phyloP scores from a whole-genome alignment of 1,140 invertebrate species.

The Euborellia annulipes region DNA sequence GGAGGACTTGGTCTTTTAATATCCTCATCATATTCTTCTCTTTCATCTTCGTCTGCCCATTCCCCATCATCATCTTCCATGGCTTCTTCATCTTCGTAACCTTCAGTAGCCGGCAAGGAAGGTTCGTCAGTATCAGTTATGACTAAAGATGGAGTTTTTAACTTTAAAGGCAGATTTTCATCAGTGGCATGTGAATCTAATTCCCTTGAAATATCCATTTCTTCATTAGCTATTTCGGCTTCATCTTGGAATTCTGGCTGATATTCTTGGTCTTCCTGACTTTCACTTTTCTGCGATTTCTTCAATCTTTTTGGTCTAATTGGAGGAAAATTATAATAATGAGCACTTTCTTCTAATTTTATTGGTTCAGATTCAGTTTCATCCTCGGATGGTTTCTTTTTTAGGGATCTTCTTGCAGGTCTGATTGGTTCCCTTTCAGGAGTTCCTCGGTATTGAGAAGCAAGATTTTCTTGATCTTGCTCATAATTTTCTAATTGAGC shows the following conservation, averaged over 20 bases:
- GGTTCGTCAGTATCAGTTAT: constrained; percentile 17
- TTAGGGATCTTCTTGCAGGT: constrained; percentile 20
- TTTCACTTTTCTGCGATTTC: constrained; percentile 15
- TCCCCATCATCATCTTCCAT: constrained; percentile 26
- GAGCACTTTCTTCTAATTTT: constrained; percentile 13
- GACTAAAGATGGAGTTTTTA: constrained; percentile 7
- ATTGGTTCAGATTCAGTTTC: constrained; percentile 15
- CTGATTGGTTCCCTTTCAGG: constrained; percentile 13
- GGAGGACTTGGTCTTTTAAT: constrained; percentile 20
- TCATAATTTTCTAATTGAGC: constrained; percentile 33
- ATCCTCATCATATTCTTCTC: constrained; percentile 29
- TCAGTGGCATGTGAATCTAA: constrained; percentile 2
- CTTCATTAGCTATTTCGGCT: constrained; percentile 10
- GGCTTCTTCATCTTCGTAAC: constrained; percentile 28
- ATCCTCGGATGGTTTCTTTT: constrained; percentile 18
- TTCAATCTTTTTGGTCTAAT: constrained; percentile 22
- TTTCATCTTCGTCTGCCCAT: constrained; percentile 33
- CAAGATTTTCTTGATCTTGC: constrained; percentile 18
- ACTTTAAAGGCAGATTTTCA: no score
- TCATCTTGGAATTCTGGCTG: constrained; percentile 8
- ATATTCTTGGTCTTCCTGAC: constrained; percentile 15
- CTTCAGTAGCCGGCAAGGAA: constrained; percentile 15
- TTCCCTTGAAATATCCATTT: constrained; percentile 20
- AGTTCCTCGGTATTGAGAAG: constrained; percentile 13
- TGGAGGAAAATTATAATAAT: constrained; percentile 24